Conservation (phyloP, 2,888 invertebrate species). For the Campoletis raptor region DNA sequence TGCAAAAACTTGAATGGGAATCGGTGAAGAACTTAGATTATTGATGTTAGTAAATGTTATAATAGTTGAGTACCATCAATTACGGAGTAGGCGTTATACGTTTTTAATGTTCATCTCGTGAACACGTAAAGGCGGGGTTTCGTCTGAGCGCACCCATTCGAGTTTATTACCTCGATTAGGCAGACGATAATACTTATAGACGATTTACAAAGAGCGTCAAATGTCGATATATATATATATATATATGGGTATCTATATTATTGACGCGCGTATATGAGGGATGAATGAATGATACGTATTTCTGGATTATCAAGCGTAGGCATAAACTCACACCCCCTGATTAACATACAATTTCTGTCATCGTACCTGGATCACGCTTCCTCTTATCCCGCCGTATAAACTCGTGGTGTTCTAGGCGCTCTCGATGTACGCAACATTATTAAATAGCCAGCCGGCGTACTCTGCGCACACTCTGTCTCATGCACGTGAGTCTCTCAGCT, state of each 20-base stretch:
- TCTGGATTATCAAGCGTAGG: slow-evolving; percentile 68
- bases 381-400: slow-evolving; percentile 11
- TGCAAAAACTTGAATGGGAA: not conserved
- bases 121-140: slow-evolving; percentile 47
- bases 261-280: not conserved
- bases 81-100: slow-evolving; percentile 52
- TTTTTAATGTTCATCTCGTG: slow-evolving; percentile 37
- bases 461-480: slow-evolving; percentile 14
- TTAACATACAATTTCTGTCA: slow-evolving; percentile 82
- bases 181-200: slow-evolving; percentile 54
- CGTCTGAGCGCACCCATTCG: slow-evolving; percentile 48
- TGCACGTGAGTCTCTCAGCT: slow-evolving; percentile 4
- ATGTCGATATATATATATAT: not conserved
- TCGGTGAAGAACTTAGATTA: not conserved
- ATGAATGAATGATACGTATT: slow-evolving; percentile 48
- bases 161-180: slow-evolving; percentile 67
- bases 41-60: not conserved
- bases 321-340: slow-evolving; percentile 72
- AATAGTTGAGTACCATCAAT: slow-evolving; percentile 26
- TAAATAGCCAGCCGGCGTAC: slow-evolving; percentile 43
- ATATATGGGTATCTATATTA: not conserved
- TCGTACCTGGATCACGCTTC: slow-evolving; percentile 57
- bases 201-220: slow-evolving; percentile 48
- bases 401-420: slow-evolving; percentile 26
- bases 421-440: slow-evolving; percentile 32